Percentiles rank a stretch among this genome's conserved stretches.
These are phyloP conservation scores for Ciconia stormi DNA, from an alignment of 2,113 vertebrate species.

Conservation along the genomic window DNA sequence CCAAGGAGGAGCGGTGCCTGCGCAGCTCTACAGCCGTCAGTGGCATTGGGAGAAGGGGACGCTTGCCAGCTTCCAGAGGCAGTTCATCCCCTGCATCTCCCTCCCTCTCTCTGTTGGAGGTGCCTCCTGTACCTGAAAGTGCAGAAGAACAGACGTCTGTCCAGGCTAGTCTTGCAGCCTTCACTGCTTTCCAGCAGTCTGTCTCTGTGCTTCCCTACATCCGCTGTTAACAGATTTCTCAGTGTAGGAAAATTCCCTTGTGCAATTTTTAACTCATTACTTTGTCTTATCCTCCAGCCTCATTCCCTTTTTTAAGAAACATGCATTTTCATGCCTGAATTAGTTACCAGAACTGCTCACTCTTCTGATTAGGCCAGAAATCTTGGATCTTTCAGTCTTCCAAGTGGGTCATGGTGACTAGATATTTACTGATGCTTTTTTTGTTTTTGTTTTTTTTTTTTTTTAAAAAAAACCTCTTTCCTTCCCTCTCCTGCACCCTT, in stretches of 20 bases:
- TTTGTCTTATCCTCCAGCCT: neutral
- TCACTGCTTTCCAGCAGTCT: neutral
- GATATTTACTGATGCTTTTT: neutral
- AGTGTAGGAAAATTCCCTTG: neutral
- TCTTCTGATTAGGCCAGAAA: neutral
- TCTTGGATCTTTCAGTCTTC: neutral
- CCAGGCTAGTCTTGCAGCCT: neutral
- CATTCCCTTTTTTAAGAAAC: neutral
- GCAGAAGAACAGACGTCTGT: neutral
- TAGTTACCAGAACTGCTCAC: neutral
- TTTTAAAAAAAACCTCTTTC: neutral
- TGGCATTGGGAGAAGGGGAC: accelerated
- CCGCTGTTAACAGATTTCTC: neutral
- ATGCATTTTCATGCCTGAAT: neutral
- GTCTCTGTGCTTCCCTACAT: neutral
- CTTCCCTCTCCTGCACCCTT: neutral
- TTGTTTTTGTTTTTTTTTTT: no score
- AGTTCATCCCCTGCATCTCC: accelerated
- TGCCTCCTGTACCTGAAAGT: no score
- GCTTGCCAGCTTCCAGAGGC: neutral
- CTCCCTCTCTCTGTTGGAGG: neutral
- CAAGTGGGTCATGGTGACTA: neutral
- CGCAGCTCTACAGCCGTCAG: neutral
- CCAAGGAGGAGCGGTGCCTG: neutral
- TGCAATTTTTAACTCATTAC: neutral